phyloP scores from a whole-genome alignment of 1,140 invertebrate genomes.

The Listronotus oregonensis region DNA sequence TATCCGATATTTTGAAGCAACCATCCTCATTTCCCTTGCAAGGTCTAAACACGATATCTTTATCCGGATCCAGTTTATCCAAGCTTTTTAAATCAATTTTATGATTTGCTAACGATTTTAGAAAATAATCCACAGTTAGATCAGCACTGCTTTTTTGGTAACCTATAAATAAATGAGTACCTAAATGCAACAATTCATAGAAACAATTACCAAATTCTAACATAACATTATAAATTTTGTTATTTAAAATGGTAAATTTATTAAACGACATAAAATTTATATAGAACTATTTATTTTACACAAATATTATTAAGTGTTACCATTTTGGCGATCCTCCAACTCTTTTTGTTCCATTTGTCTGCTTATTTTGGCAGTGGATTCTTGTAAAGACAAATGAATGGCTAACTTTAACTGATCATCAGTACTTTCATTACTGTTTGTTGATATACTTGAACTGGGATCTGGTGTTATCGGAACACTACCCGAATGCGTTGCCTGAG shows the following conservation, averaged over 20 bases:
- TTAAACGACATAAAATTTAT: no score
- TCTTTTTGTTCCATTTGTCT: slow-evolving; percentile 36
- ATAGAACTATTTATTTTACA: no score
- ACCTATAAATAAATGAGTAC: neutral
- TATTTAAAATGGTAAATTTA: no score
- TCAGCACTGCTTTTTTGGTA: slow-evolving; percentile 58
- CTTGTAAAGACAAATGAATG: slow-evolving; percentile 59
- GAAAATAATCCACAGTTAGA: slow-evolving; percentile 60
- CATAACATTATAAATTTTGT: no score
- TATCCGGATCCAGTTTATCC: slow-evolving; percentile 44
- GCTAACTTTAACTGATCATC: slow-evolving; percentile 60
- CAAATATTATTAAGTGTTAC: neutral
- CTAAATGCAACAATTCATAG: no score
- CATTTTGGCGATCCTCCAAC: slow-evolving; percentile 25
- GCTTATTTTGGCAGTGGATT: slow-evolving; percentile 45
- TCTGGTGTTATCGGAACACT: slow-evolving; percentile 47
- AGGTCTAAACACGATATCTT: slow-evolving; percentile 51
- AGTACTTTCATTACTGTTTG: slow-evolving; percentile 48
- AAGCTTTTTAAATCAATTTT: slow-evolving; percentile 52
- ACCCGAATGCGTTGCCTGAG: slow-evolving; percentile 33
- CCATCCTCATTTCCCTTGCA: slow-evolving; percentile 58
- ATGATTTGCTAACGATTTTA: slow-evolving; percentile 60
- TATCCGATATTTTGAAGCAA: slow-evolving; percentile 61
- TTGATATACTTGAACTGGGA: slow-evolving; percentile 51
- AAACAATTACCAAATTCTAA: no score